phyloP scores from a whole-genome alignment of 2,888 invertebrate species.

The Ryuthela nishihirai region DNA sequence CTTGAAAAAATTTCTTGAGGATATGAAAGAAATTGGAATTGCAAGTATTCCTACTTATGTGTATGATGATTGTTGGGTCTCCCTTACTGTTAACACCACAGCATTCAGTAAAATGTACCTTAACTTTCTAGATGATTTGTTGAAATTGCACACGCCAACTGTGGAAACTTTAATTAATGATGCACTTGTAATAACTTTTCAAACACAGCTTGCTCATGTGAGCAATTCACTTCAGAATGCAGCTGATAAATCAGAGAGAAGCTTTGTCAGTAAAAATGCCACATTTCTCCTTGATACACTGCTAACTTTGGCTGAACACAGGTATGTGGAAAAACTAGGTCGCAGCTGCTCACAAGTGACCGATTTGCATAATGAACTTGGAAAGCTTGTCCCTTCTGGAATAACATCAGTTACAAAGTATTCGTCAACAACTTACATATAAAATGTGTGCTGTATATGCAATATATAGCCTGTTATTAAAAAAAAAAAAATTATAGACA shows the following conservation, averaged over 20 bases:
- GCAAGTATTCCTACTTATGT: conserved; percentile 62
- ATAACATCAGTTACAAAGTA: conserved; percentile 34
- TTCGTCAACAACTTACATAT: conserved; percentile 29
- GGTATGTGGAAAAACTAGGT: conserved; percentile 55
- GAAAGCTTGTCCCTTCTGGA: conserved; percentile 20
- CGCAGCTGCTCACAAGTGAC: conserved; percentile 43
- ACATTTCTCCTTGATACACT: conserved; percentile 66
- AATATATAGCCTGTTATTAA: too few species aligned
- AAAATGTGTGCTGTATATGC: neutral
- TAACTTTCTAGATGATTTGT: conserved; percentile 68
- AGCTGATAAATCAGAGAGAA: conserved; percentile 43
- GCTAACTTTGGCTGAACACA: conserved; percentile 61
- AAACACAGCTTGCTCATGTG: conserved; percentile 66
- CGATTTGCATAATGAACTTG: conserved; percentile 40
- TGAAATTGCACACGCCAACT: conserved; percentile 61
- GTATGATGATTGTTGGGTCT: conserved; percentile 66
- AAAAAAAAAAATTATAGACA: too few species aligned
- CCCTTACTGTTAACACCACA: conserved; percentile 72
- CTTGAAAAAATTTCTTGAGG: conserved; percentile 64
- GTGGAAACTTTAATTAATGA: conserved; percentile 65
- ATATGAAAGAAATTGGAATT: conserved; percentile 67
- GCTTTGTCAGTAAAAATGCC: conserved; percentile 63
- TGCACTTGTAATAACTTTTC: conserved; percentile 68
- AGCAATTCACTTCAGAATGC: conserved; percentile 51
- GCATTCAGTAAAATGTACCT: conserved; percentile 73